A percentile compares a stretch with the other conserved stretches of the same genome.
phyloP scores from a whole-genome alignment of 2,888 invertebrate species.

The Didymodactylos carnosus region DNA sequence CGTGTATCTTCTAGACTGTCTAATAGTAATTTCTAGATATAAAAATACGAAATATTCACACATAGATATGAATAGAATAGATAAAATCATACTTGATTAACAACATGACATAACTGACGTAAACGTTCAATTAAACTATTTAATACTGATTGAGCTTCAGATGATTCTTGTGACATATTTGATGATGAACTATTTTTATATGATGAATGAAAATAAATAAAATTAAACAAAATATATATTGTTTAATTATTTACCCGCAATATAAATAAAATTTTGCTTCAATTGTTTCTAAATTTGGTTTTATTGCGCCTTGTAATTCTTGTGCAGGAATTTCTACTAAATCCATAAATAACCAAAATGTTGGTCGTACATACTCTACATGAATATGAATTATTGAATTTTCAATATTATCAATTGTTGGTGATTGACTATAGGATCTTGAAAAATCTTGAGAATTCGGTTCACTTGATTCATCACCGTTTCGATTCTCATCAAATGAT shows the following conservation, averaged over 20 bases:
- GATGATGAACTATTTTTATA: neutral
- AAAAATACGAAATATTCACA: neutral
- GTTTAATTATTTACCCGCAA: neutral
- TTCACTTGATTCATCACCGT: neutral
- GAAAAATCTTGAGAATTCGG: neutral
- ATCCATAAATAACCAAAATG: neutral
- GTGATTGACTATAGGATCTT: too few species aligned
- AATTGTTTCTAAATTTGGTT: neutral
- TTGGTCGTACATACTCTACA: neutral
- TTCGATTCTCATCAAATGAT: neutral
- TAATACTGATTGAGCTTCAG: neutral
- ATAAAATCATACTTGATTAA: neutral
- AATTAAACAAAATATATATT: neutral
- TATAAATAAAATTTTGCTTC: neutral
- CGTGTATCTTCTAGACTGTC: slow-evolving; percentile 48
- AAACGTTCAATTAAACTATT: neutral
- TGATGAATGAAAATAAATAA: too few species aligned
- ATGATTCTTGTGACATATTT: neutral
- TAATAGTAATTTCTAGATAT: slow-evolving; percentile 45
- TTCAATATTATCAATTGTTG: neutral
- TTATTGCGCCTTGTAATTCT: neutral
- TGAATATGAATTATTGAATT: neutral
- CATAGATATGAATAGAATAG: neutral
- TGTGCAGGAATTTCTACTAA: too few species aligned
- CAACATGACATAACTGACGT: neutral